phyloP scores from a whole-genome alignment of 2,113 vertebrate species.

The Aphelocoma coerulescens region DNA sequence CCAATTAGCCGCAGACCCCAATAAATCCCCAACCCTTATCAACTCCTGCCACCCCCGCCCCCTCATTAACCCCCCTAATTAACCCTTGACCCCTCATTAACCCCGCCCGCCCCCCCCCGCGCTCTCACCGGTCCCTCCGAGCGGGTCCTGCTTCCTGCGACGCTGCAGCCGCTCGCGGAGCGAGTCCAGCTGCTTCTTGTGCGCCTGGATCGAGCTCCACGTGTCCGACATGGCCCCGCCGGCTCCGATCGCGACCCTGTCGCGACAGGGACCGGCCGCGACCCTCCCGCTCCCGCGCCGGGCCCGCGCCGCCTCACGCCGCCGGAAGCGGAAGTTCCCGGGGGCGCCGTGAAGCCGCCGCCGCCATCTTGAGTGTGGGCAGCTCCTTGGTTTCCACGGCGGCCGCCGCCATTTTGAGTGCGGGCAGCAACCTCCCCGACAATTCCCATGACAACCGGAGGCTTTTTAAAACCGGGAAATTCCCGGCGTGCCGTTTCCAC shows the following conservation, averaged over 20 bases:
- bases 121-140: not conserved
- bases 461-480: too few relatives aligned
- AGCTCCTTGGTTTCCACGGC: not conserved
- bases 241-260: not conserved
- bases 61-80: too few relatives aligned
- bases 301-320: not conserved
- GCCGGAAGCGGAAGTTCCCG: not conserved
- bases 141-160: not conserved
- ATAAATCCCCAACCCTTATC: too few relatives aligned
- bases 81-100: too few relatives aligned
- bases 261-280: not conserved
- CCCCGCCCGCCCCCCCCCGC: too few relatives aligned
- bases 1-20: too few relatives aligned
- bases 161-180: not conserved
- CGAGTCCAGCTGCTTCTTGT: not conserved
- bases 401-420: not conserved
- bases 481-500: accelerated
- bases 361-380: not conserved
- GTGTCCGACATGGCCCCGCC: not conserved
- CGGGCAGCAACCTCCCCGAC: not conserved
- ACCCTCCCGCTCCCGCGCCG: not conserved
- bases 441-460: not conserved
- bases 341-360: accelerated
- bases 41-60: too few relatives aligned
- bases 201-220: not conserved